Percentiles rank a stretch among this genome's conserved stretches.
phyloP scores from a whole-genome alignment of 2,888 invertebrate species.

The Venustoraphidia nigricollis region DNA sequence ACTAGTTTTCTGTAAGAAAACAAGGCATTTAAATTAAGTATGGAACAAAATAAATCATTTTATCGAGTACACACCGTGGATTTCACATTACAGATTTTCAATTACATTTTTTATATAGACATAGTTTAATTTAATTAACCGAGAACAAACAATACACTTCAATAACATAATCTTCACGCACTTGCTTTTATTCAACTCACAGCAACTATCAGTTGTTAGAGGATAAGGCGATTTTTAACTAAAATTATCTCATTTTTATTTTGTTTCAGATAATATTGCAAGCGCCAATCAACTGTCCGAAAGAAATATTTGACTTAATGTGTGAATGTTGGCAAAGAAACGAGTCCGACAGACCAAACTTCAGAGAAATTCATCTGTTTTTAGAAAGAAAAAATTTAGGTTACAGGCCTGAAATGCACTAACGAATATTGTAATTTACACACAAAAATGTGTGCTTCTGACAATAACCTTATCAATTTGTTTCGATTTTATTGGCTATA shows the following conservation, averaged over 20 bases:
- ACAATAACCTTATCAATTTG: not conserved
- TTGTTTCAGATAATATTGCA: slow-evolving; percentile 37
- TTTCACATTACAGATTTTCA: no score
- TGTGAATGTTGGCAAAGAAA: slow-evolving; percentile 75
- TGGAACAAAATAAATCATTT: no score
- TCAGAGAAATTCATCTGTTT: slow-evolving; percentile 74
- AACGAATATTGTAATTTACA: slow-evolving; percentile 14
- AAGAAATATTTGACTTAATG: slow-evolving; percentile 76
- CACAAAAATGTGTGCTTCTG: not conserved
- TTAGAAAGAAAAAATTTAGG: slow-evolving; percentile 62
- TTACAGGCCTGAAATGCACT: slow-evolving; percentile 26
- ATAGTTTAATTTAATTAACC: no score
- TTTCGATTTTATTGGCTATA: no score
- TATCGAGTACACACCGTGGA: no score
- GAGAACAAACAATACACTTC: no score
- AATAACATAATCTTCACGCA: no score
- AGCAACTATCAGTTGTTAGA: not conserved
- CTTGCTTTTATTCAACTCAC: no score
- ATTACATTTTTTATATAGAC: no score
- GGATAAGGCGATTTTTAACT: no score
- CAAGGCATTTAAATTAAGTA: no score
- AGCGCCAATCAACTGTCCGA: slow-evolving; percentile 61
- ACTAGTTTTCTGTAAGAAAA: no score
- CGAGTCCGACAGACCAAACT: slow-evolving; percentile 60
- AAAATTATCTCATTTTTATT: slow-evolving; percentile 1